Percentiles rank a stretch among this genome's conserved stretches.
Conservation (phyloP, 2,113 vertebrate species). For the Chaetorhynchus papuensis region DNA sequence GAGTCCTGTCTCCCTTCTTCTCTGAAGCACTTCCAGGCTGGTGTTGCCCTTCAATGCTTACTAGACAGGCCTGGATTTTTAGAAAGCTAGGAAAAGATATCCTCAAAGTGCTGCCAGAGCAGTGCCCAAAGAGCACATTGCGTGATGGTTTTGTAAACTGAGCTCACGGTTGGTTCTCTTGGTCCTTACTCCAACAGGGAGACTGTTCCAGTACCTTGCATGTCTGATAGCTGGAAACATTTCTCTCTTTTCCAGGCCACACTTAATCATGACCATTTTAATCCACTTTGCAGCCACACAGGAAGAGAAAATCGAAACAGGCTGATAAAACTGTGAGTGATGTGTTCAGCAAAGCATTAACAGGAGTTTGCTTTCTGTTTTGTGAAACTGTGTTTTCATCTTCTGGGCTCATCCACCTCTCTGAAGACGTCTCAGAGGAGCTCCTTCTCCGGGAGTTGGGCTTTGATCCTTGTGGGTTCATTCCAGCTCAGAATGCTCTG, state of each 20-base stretch:
- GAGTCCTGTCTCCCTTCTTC: not conserved
- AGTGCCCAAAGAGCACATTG: not conserved
- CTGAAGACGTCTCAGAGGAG: not conserved
- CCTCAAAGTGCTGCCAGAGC: not conserved
- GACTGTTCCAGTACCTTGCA: not conserved
- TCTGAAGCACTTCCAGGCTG: too few species aligned
- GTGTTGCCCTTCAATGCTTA: not conserved
- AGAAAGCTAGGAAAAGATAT: not conserved
- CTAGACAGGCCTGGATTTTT: not conserved
- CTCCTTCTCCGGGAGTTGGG: not conserved
- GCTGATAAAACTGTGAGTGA: not conserved
- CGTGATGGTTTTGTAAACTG: not conserved
- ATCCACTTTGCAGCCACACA: not conserved
- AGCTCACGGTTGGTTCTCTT: not conserved
- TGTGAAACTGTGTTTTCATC: not conserved
- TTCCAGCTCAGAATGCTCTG: not conserved
- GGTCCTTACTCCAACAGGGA: accelerated
- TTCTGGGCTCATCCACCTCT: not conserved
- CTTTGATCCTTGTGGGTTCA: not conserved
- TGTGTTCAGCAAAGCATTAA: not conserved
- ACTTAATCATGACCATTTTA: not conserved
- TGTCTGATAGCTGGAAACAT: not conserved
- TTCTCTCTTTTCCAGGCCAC: not conserved
- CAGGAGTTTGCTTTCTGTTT: not conserved
- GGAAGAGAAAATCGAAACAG: not conserved